Evolutionary conservation across 2,888 invertebrate species (phyloP), one percentile per base, ranked within the genome.

Genomic region (Cryptocephalus primarius): DNA sequence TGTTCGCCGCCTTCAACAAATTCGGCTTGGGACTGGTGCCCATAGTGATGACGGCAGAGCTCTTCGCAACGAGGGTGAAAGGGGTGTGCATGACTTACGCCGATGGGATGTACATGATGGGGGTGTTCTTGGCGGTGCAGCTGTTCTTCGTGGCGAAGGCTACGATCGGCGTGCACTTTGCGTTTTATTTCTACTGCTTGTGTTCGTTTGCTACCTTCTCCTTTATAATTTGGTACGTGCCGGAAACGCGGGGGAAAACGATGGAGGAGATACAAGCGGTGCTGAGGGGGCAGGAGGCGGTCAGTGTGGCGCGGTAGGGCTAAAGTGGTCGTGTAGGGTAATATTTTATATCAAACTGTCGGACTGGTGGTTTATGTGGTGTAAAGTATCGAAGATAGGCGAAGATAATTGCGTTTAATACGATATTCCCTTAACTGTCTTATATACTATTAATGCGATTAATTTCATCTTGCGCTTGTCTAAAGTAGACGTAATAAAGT

Each of bases 51-150:
- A 62, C 65, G 2, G 64, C 62, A 0, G 67, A 67, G 53, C 44
- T 67, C 22, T 66, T 66, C 46, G 64, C 67, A 0, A 62, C 65
- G 2, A 61, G 60, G 41, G 60, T 67, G 1, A 67, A 66, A 55
- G 65, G 64, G 4, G 57, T 61, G 51, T 65, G 65, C 8, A 64
- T 66, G 61, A 63, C 67, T 0, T 46, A 63, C 32, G 58, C 64
- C 2, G 66, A 67, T 44, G 58, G 58, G 2, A 57, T 62, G 52
- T 66, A 64, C 43, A 59, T 64, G 1, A 45, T 60, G 6, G 62
- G 62, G 40, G 59, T 61, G 1, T 48, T 62, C 8, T 50, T 63
- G 1, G 61, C 63, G 3, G 56, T 66, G 9, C 59, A 63, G 43
- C 38, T 66, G 33, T 67, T 59, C 48, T 60, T 63, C 42, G 44